Conservation (phyloP, 2,113 vertebrate species). For the Sarotherodon lohbergeri region DNA sequence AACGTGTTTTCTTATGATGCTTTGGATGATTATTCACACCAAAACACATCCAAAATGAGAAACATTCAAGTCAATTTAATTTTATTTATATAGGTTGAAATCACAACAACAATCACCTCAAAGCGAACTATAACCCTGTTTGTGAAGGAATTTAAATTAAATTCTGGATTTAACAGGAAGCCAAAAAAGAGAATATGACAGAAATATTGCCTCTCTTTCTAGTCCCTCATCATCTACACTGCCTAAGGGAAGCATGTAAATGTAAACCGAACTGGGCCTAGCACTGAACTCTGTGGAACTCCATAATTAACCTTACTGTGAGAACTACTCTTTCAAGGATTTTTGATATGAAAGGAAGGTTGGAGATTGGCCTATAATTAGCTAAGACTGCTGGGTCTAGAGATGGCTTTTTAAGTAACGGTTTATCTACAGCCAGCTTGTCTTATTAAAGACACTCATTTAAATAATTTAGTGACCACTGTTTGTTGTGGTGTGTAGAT, state of each 20-base stretch:
- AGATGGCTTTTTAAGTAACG: neutral
- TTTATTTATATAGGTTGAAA: neutral
- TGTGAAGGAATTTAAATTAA: neutral
- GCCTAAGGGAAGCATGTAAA: neutral
- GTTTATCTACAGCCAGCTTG: accelerated
- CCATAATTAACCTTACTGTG: neutral
- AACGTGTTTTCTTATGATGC: neutral
- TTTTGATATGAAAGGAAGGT: neutral
- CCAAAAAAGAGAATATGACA: neutral
- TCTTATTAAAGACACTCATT: too few species aligned
- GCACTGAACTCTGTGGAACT: neutral
- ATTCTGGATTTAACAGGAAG: neutral
- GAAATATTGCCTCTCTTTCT: neutral
- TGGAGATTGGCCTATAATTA: neutral
- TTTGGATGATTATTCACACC: neutral
- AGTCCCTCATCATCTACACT: neutral
- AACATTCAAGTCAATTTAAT: accelerated
- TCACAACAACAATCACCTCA: neutral
- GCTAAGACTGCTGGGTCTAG: accelerated
- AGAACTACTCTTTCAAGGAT: neutral
- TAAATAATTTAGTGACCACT: too few species aligned
- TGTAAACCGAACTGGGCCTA: accelerated
- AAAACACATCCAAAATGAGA: accelerated
- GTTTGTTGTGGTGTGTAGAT: too few species aligned
- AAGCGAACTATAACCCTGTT: neutral